Evolutionary conservation across 2,888 invertebrate genomes (phyloP), one percentile per base, ranked within the genome.

Genomic region (Bombylius major): DNA sequence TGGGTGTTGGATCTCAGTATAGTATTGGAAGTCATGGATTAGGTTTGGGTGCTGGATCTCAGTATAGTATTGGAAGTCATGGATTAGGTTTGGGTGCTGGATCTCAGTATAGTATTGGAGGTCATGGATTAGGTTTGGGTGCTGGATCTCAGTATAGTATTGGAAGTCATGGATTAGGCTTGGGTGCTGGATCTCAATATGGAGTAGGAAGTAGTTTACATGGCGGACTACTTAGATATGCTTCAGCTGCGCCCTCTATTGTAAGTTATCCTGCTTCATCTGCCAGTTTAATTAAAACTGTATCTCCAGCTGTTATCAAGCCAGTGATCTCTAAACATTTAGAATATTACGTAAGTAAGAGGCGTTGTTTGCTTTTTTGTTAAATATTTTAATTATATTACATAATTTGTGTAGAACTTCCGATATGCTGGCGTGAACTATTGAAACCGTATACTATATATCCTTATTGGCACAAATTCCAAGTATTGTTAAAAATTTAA

Each of bases 341-440:
- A 63, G 81, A 82, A 66, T 79, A 82, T 66, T 82, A 82, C 66
- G 82, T 82, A 69, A 80, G 81, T 78, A 58, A 31, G 23, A 23
- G 23, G 23, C 23, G 33, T 55, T 51, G 48, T 47, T 33, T 36
- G 34, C 32, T 33, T 31, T 23, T 23, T 2, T 23, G 23, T 3
- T 23, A 23, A 23, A 23, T 2, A 23, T 23, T 23, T 23, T 23
- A 23, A 23, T 23, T 23, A 23, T 23, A 23, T 23, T 23, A 23
- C 23, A 23, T 23, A 23, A 23, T 23, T 23, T 23, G 2, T 1
- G 23, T 2, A 23, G 3, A 23, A 23, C 23, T 23, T 23, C 23
- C 23, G 23, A 23, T 23, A 23, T 23, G 23, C 3, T 23, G 2
- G 23, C 23, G 23, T 23, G 23, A 23, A 3, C 23, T 23, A 23